A percentile compares a stretch with the other conserved stretches of the same genome.
These are phyloP conservation scores for Drosophila serrata DNA, from an alignment of 1,140 invertebrate genomes.

Conservation along the genomic window DNA sequence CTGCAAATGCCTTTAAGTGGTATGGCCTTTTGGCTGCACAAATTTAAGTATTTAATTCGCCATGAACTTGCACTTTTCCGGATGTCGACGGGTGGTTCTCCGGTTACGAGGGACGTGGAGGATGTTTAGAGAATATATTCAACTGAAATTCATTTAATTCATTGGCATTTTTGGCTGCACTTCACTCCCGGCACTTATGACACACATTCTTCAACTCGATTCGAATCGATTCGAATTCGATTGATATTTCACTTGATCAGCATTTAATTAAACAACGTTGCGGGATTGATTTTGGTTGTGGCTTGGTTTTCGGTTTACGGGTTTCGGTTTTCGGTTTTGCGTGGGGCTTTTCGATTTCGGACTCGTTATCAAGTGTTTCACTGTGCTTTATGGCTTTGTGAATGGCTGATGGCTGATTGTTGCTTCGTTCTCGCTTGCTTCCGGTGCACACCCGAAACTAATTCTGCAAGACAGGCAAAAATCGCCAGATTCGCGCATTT, in stretches of 20 bases:
- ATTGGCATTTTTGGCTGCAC: constrained; percentile 21
- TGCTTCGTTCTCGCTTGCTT: constrained; percentile 32
- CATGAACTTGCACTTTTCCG: constrained; percentile 30
- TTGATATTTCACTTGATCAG: constrained; percentile 49
- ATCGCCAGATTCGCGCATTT: constrained; percentile 26
- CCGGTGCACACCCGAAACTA: constrained; percentile 30
- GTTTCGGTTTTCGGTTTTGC: constrained; percentile 11
- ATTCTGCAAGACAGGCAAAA: constrained; percentile 35
- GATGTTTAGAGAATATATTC: constrained; percentile 16
- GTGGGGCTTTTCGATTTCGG: background rate
- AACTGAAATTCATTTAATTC: constrained; percentile 36
- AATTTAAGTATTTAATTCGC: constrained; percentile 24
- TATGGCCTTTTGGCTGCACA: constrained; percentile 6
- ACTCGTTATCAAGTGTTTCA: constrained; percentile 35
- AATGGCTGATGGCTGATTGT: constrained; percentile 38
- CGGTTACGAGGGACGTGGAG: constrained; percentile 11
- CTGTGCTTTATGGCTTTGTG: constrained; percentile 37
- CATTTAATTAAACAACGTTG: constrained; percentile 37
- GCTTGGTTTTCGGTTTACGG: no score
- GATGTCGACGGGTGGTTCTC: constrained; percentile 15
- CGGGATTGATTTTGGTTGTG: constrained; percentile 17
- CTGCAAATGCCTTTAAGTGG: constrained; percentile 6
- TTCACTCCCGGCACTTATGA: constrained; percentile 42
- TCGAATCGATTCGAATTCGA: constrained; percentile 25
- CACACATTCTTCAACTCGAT: constrained; percentile 37